Base-by-base conservation (phyloP, 1,140 invertebrate genomes). In the Sipha flava region DNA sequence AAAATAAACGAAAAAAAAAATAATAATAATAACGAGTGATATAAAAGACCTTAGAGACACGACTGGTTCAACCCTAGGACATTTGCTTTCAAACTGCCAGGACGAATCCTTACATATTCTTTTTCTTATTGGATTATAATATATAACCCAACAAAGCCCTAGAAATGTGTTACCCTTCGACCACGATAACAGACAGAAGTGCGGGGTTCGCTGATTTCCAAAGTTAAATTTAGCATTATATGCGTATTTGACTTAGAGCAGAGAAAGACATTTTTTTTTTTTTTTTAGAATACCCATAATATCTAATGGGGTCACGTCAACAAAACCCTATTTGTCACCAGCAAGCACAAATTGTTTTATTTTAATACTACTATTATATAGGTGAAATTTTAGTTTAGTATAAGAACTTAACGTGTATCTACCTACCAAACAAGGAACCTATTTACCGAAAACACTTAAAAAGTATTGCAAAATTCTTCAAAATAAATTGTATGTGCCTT, bases 71-170 rank as follows among this genome's bases (percentile, higher is more conserved):
- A 16, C 59, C 7, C 57, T 3, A 21, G 57, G 26, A 62, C 29
- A n/a, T 23, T 31, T 9, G 4, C 37, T 26, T 16, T 12, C 21
- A 16, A 68, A 68, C 64, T 21, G 4, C n/a, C 31, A 29, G 14
- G 14, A 43, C 5, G 64, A 68, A 68, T 43, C 64, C 64, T 68
- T 68, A 68, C 21, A 68, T 31, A 37, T 43, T 68, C 7, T 64
- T n/a, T 31, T 64, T 26, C 21, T 68, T 68, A 68, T 68, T 68
- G 37, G 64, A 68, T 68, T 68, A 68, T 66, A 66, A 40, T 23
- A 40, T 43, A 43, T 6, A 21, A 18, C 21, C 64, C 3, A 16
- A 3, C 21, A 26, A 68, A 68, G 64, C 64, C 64, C 21, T 40
- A 68, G 64, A 40, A 68, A 23, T 68, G 64, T 43, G 62, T 40